Evolutionary conservation across 2,113 vertebrate genomes (phyloP), one percentile per base, ranked within the genome.

Genomic region (Takifugu bimaculatus): DNA sequence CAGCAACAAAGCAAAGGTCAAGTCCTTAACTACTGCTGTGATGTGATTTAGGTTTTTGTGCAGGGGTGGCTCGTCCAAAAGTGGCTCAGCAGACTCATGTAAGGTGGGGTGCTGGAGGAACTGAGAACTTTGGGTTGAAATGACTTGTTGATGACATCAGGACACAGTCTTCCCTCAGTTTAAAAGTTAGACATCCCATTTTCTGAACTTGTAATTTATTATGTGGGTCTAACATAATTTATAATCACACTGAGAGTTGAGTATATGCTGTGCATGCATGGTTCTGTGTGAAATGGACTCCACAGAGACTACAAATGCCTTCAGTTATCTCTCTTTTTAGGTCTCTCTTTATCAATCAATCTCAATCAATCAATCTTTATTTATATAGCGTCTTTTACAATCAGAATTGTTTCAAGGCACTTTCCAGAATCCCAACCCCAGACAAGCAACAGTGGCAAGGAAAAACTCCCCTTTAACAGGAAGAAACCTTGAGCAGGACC

Each of bases 131-230:
- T 72, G 29, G 74, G 65, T 1, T 45, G 82, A 88, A 88, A 90
- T 85, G 87, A 85, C 78, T 83, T 66, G 77, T 72, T 81, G 85
- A 87, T 88, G 85, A 87, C 84, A 88, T 85, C 84, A 83, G 68
- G 74, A 85, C 82, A 85, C 55, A 76, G 79, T 71, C 75, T 85
- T 82, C 50, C 15, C 47, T 5, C 55, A 1, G 80, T 84, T 77
- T 42, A 85, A 80, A 86, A 81, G 83, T 83, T 81, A 82, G 77
- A 83, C 83, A 79, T 69, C 80, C 72, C 78, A 84, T 87, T 88
- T 76, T 76, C 65, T 80, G 84, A 84, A 75, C 73, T 60, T 27
- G 62, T 87, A 84, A 90, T 90, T 90, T 90, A 90, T 88, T 80
- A 70, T 53, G 50, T 7, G 59, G 76, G 80, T 81, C 85, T 78